Conservation (phyloP, 2,888 invertebrate genomes). For the Eupithecia abbreviata region DNA sequence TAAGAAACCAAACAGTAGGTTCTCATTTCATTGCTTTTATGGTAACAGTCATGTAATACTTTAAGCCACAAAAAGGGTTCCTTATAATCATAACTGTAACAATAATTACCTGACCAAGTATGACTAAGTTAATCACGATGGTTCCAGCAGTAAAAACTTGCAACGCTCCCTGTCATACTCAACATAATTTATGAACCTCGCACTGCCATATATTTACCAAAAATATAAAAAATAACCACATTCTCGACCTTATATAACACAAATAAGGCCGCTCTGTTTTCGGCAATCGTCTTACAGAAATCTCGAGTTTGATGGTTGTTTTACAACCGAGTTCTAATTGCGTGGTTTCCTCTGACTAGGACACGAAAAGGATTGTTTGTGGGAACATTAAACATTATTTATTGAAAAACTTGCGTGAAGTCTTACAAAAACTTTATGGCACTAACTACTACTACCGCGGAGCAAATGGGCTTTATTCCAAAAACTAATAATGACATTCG, state of each 20-base stretch:
- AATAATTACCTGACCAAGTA: conserved; percentile 51
- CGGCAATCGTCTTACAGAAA: conserved; percentile 64
- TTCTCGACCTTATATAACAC: conserved; percentile 44
- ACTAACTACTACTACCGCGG: not conserved
- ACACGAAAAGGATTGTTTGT: conserved; percentile 70
- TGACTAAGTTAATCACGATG: conserved; percentile 65
- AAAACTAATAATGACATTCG: not conserved
- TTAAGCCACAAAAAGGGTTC: conserved; percentile 33
- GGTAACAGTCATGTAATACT: conserved; percentile 6
- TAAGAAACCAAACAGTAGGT: not conserved
- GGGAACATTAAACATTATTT: conserved; percentile 61
- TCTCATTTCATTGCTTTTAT: conserved; percentile 6
- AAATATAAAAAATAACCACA: conserved; percentile 28
- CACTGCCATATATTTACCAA: conserved; percentile 48
- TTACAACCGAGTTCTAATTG: conserved; percentile 80
- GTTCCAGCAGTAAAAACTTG: conserved; percentile 72
- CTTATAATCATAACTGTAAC: conserved; percentile 37
- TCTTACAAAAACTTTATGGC: conserved; percentile 69
- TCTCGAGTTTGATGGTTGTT: conserved; percentile 80
- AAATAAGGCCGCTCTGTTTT: conserved; percentile 30
- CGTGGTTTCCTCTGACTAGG: conserved; percentile 77
- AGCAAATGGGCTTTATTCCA: not conserved
- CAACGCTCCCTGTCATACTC: conserved; percentile 78
- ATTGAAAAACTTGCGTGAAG: conserved; percentile 17
- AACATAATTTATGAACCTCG: conserved; percentile 76